These are phyloP conservation scores for Isichthys henryi DNA, from an alignment of 2,113 vertebrate species.

Conservation along the genomic window DNA sequence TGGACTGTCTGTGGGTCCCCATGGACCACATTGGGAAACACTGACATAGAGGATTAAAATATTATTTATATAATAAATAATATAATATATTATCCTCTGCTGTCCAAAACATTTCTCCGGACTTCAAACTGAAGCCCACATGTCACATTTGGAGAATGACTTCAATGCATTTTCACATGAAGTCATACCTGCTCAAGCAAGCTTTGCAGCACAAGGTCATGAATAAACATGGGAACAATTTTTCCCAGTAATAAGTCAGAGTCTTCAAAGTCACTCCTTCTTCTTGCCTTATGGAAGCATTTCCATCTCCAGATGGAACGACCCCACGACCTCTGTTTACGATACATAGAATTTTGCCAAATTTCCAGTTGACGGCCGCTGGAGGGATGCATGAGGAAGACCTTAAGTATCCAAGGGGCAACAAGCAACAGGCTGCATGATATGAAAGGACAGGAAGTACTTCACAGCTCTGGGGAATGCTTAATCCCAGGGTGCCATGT, in stretches of 20 bases:
- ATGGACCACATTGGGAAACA: no score
- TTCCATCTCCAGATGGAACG: constrained; percentile 38
- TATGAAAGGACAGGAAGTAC: constrained; percentile 30
- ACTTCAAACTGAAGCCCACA: constrained; percentile 14
- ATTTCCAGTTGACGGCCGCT: constrained; percentile 27
- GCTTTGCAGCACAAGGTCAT: constrained; percentile 24
- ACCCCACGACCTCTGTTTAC: constrained; percentile 37
- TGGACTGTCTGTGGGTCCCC: no score
- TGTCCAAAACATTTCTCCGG: constrained; percentile 1
- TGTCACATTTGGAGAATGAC: constrained; percentile 6
- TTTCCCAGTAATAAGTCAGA: constrained; percentile 31
- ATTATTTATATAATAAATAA: background rate
- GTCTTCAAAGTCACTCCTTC: constrained; percentile 32
- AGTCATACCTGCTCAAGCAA: background rate
- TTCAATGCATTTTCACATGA: background rate
- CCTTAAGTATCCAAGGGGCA: background rate
- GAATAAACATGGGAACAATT: constrained; percentile 31
- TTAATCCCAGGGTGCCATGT: background rate
- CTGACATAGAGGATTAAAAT: background rate
- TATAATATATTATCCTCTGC: background rate
- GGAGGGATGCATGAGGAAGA: background rate
- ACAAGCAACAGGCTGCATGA: constrained; percentile 25
- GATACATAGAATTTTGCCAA: constrained; percentile 41
- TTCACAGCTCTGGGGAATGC: background rate
- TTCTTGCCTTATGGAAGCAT: constrained; percentile 24